Conservation (phyloP, 2,797 vertebrate species). For the Galagoides demidoff region DNA sequence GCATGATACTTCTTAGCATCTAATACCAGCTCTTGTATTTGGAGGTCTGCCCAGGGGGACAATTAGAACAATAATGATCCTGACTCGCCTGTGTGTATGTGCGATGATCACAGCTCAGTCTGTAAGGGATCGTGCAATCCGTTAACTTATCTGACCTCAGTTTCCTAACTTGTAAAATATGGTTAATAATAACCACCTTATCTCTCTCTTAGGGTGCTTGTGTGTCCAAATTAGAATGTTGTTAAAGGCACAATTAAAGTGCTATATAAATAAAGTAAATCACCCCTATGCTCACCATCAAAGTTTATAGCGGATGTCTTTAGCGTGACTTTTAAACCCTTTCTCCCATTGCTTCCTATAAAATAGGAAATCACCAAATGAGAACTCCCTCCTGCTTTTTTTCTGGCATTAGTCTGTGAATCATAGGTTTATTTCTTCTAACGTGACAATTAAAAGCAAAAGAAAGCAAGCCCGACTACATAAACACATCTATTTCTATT, state of each 20-base stretch:
- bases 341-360: slow-evolving; percentile 51
- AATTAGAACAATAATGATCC: neutral
- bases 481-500: slow-evolving; percentile 75
- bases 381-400: neutral
- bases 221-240: neutral
- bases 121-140: neutral
- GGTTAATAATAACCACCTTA: neutral
- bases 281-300: neutral
- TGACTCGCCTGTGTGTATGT: neutral
- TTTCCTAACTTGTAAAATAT: slow-evolving; percentile 39
- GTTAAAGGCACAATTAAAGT: neutral
- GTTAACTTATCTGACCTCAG: slow-evolving; percentile 32
- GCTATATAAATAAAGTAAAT: slow-evolving; percentile 30
- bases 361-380: slow-evolving; percentile 61
- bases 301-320: slow-evolving; percentile 21
- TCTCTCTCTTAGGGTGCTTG: neutral
- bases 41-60: neutral
- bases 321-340: slow-evolving; percentile 33
- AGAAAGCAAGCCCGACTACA: slow-evolving; percentile 60
- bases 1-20: neutral
- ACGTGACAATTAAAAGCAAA: slow-evolving; percentile 62
- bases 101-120: neutral
- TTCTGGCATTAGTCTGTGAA: slow-evolving; percentile 43
- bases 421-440: slow-evolving; percentile 61
- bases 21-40: neutral